Conservation (phyloP, 2,113 vertebrate species). For the Corydoras maculifer region DNA sequence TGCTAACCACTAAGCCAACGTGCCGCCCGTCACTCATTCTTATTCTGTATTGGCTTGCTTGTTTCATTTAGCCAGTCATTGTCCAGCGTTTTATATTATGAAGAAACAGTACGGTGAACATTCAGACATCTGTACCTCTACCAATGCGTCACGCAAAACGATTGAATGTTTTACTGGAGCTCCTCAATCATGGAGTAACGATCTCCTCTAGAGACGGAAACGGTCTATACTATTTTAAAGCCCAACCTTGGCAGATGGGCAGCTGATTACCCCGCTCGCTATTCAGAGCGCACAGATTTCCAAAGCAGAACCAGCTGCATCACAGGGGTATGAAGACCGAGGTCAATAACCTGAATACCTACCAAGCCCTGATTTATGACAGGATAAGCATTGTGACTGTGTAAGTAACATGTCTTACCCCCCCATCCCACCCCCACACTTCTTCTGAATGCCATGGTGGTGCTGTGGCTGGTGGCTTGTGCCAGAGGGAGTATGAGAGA, state of each 20-base stretch:
- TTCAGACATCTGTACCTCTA: neutral
- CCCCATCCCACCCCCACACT: no score
- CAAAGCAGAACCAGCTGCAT: neutral
- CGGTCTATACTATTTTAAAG: slow-evolving; percentile 28
- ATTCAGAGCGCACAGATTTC: slow-evolving; percentile 1
- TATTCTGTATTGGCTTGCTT: slow-evolving; percentile 45
- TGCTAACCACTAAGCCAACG: no score
- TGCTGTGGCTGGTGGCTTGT: neutral
- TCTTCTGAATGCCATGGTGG: neutral
- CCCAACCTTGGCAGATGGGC: neutral
- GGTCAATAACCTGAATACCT: slow-evolving; percentile 3
- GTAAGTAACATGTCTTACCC: neutral
- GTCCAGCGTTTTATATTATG: no score
- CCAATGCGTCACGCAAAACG: slow-evolving; percentile 7
- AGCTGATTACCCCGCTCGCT: slow-evolving; percentile 6
- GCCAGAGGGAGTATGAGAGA: neutral
- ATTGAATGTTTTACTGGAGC: no score
- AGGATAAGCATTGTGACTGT: slow-evolving; percentile 15
- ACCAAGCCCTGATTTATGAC: slow-evolving; percentile 13
- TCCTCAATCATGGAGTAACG: slow-evolving; percentile 20
- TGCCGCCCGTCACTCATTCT: slow-evolving; percentile 42
- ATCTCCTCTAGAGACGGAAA: slow-evolving; percentile 19
- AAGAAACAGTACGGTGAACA: neutral
- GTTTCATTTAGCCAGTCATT: slow-evolving; percentile 16
- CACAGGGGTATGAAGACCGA: neutral